Conservation (phyloP, 1,140 invertebrate species). For the Drosophila athabasca region DNA sequence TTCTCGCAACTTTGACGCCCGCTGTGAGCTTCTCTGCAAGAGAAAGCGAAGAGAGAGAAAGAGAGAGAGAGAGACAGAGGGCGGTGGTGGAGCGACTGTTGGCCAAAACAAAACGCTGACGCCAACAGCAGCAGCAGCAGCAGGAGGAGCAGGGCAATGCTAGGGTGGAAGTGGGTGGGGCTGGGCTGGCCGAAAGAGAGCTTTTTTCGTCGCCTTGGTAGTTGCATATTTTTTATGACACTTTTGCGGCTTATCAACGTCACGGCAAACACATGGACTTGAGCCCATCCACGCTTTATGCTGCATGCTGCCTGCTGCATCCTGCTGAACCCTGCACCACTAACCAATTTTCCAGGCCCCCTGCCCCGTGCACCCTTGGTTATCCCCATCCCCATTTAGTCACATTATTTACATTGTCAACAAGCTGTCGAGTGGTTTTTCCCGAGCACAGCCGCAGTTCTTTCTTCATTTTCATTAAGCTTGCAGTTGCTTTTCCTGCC, state of each 20-base stretch:
- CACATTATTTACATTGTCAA: constrained; percentile 78
- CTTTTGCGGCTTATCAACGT: constrained; percentile 81
- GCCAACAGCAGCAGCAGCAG: constrained; percentile 20
- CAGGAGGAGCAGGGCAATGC: constrained; percentile 13
- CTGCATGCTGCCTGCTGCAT: neutral
- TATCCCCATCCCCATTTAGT: constrained; percentile 4
- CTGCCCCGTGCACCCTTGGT: too few relatives aligned
- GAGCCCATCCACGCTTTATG: constrained; percentile 40
- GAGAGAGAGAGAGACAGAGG: neutral
- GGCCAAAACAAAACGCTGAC: constrained; percentile 76
- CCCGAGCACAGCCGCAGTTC: constrained; percentile 42
- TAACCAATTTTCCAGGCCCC: constrained; percentile 31
- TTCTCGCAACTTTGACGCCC: constrained; percentile 78
- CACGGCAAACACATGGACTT: constrained; percentile 74
- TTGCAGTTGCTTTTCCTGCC: constrained; percentile 20
- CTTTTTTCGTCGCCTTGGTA: constrained; percentile 54
- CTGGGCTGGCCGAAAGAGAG: constrained; percentile 18
- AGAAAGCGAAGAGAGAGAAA: neutral
- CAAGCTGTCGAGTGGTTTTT: constrained; percentile 73
- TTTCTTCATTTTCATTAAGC: constrained; percentile 40
- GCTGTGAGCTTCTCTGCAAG: constrained; percentile 41
- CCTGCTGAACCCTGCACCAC: neutral
- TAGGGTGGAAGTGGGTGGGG: neutral
- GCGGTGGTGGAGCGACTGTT: constrained; percentile 2
- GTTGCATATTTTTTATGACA: constrained; percentile 80